Percentiles rank a stretch among this genome's conserved stretches.
Conservation (phyloP, 2,888 invertebrate species). For the Gandaritis pyraliata region DNA sequence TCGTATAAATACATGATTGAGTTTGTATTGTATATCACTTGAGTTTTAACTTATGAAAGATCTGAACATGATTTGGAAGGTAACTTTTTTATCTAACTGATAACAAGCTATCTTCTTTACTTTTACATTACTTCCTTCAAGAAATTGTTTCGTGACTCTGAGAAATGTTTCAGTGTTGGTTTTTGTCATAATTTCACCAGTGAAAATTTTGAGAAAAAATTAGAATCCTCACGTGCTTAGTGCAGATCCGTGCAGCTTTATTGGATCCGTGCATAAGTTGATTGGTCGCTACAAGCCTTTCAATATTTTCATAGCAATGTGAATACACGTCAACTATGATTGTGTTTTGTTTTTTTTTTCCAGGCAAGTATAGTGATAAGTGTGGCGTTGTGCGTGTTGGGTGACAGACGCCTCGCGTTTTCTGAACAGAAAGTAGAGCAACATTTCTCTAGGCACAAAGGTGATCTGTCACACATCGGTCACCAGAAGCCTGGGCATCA, state of each 20-base stretch:
- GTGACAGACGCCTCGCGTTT: slow-evolving; percentile 54
- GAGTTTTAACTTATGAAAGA: slow-evolving; percentile 53
- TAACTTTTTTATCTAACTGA: slow-evolving; percentile 43
- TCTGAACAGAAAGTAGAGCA: slow-evolving; percentile 63
- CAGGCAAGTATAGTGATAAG: slow-evolving; percentile 59
- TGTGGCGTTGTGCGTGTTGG: slow-evolving; percentile 57
- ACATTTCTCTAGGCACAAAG: slow-evolving; percentile 51
- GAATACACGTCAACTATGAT: too few relatives aligned
- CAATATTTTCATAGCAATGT: too few relatives aligned
- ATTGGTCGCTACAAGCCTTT: too few relatives aligned
- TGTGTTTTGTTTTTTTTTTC: slow-evolving; percentile 32
- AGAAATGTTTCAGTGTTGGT: too few relatives aligned
- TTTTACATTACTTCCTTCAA: background rate
- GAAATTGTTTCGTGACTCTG: background rate
- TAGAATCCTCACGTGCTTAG: too few relatives aligned
- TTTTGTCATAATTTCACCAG: too few relatives aligned
- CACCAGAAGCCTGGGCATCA: slow-evolving; percentile 65
- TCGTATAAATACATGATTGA: slow-evolving; percentile 62
- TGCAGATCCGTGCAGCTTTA: too few relatives aligned
- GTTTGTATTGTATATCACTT: slow-evolving; percentile 53
- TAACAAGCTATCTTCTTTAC: slow-evolving; percentile 11
- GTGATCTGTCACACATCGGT: slow-evolving; percentile 61
- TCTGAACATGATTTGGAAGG: slow-evolving; percentile 71
- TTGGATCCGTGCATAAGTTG: too few relatives aligned
- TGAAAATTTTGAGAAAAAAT: too few relatives aligned